Percentiles rank a stretch among this genome's conserved stretches.
Conservation (phyloP, 1,140 invertebrate genomes). For the Stenopsyche tienmushanensis region DNA sequence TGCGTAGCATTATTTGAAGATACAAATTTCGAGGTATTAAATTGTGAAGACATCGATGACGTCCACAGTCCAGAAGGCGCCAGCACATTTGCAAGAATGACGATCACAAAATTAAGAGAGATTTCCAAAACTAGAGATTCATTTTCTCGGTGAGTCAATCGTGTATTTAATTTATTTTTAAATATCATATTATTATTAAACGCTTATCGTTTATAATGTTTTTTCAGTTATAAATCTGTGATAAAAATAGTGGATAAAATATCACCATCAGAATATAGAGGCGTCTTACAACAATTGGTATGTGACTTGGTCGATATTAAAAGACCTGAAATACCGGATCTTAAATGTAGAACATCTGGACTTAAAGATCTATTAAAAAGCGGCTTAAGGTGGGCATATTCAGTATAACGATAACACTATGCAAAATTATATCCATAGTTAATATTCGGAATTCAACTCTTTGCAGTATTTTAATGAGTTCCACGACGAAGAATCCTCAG, state of each 20-base stretch:
- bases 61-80: slow-evolving; percentile 46
- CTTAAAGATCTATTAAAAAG: slow-evolving; percentile 50
- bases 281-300: slow-evolving; percentile 57
- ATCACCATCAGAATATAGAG: slow-evolving; percentile 49
- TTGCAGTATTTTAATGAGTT: slow-evolving; percentile 47
- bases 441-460: slow-evolving; percentile 7
- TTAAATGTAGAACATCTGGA: slow-evolving; percentile 55
- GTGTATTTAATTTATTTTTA: neutral
- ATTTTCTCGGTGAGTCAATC: slow-evolving; percentile 46
- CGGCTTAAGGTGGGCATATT: slow-evolving; percentile 48
- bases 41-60: slow-evolving; percentile 41
- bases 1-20: slow-evolving; percentile 63
- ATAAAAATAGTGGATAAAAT: slow-evolving; percentile 49
- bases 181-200: neutral
- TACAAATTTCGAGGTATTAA: slow-evolving; percentile 46
- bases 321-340: slow-evolving; percentile 54
- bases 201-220: slow-evolving; percentile 7
- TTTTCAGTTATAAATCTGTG: slow-evolving; percentile 51
- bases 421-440: too few relatives aligned
- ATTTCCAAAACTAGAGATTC: slow-evolving; percentile 48
- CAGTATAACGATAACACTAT: too few relatives aligned
- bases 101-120: slow-evolving; percentile 48
- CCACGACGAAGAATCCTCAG: slow-evolving; percentile 43
- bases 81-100: slow-evolving; percentile 44
- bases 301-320: slow-evolving; percentile 55